Evolutionary conservation across 2,113 vertebrate genomes (phyloP), one percentile per base, ranked within the genome.

Genomic region (Artemisiospiza belli): DNA sequence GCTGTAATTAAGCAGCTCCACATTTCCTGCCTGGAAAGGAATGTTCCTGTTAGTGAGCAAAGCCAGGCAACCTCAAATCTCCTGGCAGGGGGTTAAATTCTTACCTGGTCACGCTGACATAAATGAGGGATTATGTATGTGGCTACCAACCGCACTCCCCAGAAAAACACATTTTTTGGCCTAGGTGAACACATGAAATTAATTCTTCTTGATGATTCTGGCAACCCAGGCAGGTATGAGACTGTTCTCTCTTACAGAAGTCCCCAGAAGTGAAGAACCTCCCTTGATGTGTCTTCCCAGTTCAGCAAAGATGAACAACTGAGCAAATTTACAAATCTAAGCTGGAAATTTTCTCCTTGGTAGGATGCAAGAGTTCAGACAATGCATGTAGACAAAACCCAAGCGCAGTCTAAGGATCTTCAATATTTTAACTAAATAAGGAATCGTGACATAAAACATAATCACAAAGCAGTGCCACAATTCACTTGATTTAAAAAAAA

Each of bases 41-140:
- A 89, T n/a, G 15, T 39, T 84, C 52, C 39, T 64, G 46, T 39
- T 25, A n/a, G 19, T n/a, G 84, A 81, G 68, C 31, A 66, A 73
- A 72, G 21, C 61, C 43, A 90, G 63, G 52, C 52, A 92, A 74
- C 57, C 46, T 58, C 66, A 59, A 17, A 72, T 46, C 64, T 84
- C 79, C 61, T 73, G 66, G 73, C 52, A 84, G 63, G 82, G 63
- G 37, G 33, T 77, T 90, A 46, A 76, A 83, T 80, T 73, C 59
- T 58, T 83, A 88, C 90, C 85, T 90, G 85, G 55, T 90, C 66
- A n/a, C 19, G 37, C 73, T 89, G 83, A 79, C 81, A 94, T 37
- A 79, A 87, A 94, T 28, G n/a, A 84, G 58, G 23, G 70, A 75
- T 95, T 91, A 73, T 66, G 67, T 37, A 58, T 20, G 27, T 89